phyloP scores from a whole-genome alignment of 2,888 invertebrate genomes.

The Norana najaformis region DNA sequence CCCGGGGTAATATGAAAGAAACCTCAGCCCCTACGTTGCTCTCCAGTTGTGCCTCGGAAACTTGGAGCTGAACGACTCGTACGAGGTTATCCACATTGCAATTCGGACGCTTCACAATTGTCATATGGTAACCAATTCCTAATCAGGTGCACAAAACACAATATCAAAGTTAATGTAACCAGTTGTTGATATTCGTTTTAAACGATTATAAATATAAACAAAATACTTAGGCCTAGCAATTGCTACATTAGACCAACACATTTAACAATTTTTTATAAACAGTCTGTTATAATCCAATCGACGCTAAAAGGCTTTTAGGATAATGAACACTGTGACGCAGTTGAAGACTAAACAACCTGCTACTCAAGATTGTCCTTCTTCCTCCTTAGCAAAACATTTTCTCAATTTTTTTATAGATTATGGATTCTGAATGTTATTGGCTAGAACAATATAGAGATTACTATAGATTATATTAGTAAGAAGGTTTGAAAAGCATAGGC shows the following conservation, averaged over 20 bases:
- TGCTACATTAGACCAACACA: not conserved
- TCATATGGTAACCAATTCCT: constrained; percentile 77
- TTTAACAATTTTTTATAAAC: not conserved
- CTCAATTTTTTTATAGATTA: not conserved
- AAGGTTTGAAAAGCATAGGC: not conserved
- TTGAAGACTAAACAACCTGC: not conserved
- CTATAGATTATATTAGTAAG: not conserved
- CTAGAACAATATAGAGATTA: not conserved
- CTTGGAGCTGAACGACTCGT: constrained; percentile 68
- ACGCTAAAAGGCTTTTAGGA: not conserved
- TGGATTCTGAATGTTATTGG: not conserved
- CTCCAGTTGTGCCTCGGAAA: constrained; percentile 70
- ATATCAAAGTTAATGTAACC: not conserved
- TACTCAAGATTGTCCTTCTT: no score
- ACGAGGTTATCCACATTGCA: constrained; percentile 67
- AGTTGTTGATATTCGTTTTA: not conserved
- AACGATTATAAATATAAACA: not conserved
- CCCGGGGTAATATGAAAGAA: constrained; percentile 55
- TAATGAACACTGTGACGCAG: not conserved
- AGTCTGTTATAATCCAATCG: not conserved
- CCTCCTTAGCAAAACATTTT: not conserved
- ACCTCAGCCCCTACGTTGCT: constrained; percentile 61
- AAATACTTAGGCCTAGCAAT: not conserved
- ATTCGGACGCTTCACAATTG: constrained; percentile 67
- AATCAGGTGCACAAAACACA: not conserved